Base-by-base conservation (phyloP, 2,113 vertebrate genomes). In the Dipodomys stephensi region DNA sequence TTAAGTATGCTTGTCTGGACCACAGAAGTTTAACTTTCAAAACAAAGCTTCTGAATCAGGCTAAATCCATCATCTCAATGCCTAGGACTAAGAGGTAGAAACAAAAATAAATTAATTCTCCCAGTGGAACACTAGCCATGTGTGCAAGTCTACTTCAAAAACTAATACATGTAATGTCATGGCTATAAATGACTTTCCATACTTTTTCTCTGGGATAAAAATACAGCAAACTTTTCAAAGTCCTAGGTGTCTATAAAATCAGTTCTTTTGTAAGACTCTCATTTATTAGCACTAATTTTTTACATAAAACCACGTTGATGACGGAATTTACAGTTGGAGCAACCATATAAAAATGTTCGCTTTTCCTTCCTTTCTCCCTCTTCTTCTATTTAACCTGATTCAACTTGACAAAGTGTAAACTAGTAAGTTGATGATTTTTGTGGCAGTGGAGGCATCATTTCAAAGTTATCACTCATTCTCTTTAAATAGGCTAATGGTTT, bases 121-220 rank as follows among this genome's bases (percentile, higher is more conserved):
- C 13, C 39, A 73, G 87, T 96, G 97, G 95, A 96, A 97, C 96
- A 93, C 95, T 84, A 96, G 88, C 94, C 97, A 98, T 92, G 96
- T 94, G 96, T 90, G 22, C 7, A 85, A 76, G 2, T 8, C 73
- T 94, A 88, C 86, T 96, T 88, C 94, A 83, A 72, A 96, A 97
- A 98, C 96, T 96, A 97, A 97, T 94, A 92, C 95, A 88, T 91
- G 77, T 83, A 94, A 82, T 69, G 77, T 57, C 90, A 96, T 83
- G 67, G 84, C 79, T 90, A 46, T 80, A 94, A 95, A 92, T 68
- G 83, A 76, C 81, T 93, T 94, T 82, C 86, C 86, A 67, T 79
- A 74, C 32, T 0, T 96, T 96, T 60, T 71, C 86, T 92, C n/a
- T 60, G 83, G 86, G 81, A 94, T 92, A 91, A 68, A 93, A 93